Conservation (phyloP, 2,888 invertebrate genomes). For the Heliconius sara region DNA sequence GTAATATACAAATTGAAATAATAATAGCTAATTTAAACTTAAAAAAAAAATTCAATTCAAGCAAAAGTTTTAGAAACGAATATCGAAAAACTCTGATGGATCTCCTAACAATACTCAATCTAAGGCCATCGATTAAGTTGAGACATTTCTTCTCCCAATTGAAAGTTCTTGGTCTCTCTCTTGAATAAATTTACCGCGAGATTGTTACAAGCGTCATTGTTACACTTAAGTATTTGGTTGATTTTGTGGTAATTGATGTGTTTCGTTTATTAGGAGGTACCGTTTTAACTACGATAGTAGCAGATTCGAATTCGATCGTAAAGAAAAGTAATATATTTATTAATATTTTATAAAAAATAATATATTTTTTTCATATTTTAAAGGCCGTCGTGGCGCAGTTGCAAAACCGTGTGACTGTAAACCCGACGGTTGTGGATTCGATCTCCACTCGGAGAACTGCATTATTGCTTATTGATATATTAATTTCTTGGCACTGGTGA, state of each 20-base stretch:
- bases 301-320: too few species aligned
- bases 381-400: too few species aligned
- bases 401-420: too few species aligned
- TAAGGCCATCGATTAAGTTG: background rate
- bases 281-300: background rate
- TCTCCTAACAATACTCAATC: background rate
- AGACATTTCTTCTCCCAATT: slow-evolving; percentile 28
- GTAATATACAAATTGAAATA: too few species aligned
- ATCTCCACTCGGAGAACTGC: too few species aligned
- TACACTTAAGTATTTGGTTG: background rate
- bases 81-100: background rate
- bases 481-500: background rate
- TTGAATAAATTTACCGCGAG: slow-evolving; percentile 10
- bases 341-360: too few species aligned
- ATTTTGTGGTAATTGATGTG: background rate
- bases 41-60: too few species aligned
- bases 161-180: slow-evolving; percentile 29
- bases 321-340: too few species aligned
- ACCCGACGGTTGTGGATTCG: too few species aligned
- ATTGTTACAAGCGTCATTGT: slow-evolving; percentile 12
- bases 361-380: too few species aligned
- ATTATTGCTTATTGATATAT: too few species aligned
- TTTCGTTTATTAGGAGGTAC: background rate
- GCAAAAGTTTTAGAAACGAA: background rate
- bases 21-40: too few species aligned